Base-by-base conservation (phyloP, 92 coral and sea anemone species). In the Porites evermanni region DNA sequence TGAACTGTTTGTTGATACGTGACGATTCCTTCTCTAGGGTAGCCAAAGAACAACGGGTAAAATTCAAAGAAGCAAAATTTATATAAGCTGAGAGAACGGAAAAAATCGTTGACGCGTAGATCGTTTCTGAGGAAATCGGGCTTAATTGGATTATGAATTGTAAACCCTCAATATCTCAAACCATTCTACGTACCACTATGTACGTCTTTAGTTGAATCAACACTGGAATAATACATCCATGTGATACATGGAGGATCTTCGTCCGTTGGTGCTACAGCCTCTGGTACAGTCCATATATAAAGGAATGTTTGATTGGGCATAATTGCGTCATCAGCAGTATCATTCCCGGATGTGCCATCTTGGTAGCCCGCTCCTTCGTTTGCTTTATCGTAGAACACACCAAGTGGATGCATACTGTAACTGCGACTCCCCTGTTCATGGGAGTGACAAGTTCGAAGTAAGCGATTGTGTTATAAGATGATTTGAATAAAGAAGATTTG, bases 201-300 rank as follows among this genome's bases (percentile, higher is more conserved):
- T 29, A 88, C 86, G 64, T 96, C 98, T 83, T 88, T 94, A 2
- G 93, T 85, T 17, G 98, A 90, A 75, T 96, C 87, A 12, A 96
- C 98, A 76, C 87, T 87, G 10, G 97, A 94, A 67, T 90, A 85
- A 82, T 96, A 96, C 65, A 89, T 89, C 93, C 97, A 90, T 21
- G 98, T 91, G 19, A 96, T 38, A 81, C 98, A 96, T 64, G 91
- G 92, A 8, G 94, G 84, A 29, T 94, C 96, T n/a, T 80, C 67
- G 2, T 83, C 64, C 1, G 79, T 78, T 26, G 98, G 98, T 11
- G 96, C 98, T 65, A 96, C 95, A 78, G 94, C 93, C 70, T 79
- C 90, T 17, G 98, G 94, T 12, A 96, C 98, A 64, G 94, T 83
- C 98, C 98, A 96, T 53, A 21, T 71, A 88, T 96, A 96, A 65